These are phyloP conservation scores for Tachysurus vachellii DNA, from an alignment of 2,113 vertebrate genomes.

Conservation along the genomic window DNA sequence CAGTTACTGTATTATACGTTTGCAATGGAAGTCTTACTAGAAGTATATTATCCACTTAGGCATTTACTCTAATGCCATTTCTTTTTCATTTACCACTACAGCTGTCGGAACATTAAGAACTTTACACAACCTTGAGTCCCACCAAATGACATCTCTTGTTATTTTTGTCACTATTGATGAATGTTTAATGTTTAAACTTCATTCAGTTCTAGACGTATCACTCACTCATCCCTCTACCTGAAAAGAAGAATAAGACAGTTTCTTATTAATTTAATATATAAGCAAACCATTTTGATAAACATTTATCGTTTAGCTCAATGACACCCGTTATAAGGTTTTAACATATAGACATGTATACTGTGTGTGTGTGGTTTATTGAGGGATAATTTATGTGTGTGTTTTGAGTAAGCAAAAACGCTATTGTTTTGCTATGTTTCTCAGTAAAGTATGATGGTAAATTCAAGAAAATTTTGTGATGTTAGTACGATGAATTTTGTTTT, in stretches of 20 bases:
- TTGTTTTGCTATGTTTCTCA: not conserved
- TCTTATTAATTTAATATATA: not conserved
- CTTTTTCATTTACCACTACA: not conserved
- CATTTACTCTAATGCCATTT: not conserved
- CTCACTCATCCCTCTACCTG: not conserved
- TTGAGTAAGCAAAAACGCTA: not conserved
- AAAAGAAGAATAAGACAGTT: not conserved
- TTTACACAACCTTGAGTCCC: not conserved
- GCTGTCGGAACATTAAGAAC: not conserved
- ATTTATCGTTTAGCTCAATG: not conserved
- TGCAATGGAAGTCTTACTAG: not conserved
- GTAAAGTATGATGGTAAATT: not conserved
- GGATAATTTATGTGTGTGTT: not conserved
- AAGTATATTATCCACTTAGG: not conserved
- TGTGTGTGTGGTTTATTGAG: not conserved
- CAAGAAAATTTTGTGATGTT: not conserved
- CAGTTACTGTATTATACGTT: not conserved
- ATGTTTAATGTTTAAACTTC: not conserved
- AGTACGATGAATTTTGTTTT: not conserved
- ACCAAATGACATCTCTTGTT: not conserved
- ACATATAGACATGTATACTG: not conserved
- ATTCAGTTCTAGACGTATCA: not conserved
- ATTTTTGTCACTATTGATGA: not conserved
- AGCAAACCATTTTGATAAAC: not conserved
- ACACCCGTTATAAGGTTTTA: not conserved